phyloP scores from a whole-genome alignment of 2,797 vertebrate species.

The Oophaga sylvatica region DNA sequence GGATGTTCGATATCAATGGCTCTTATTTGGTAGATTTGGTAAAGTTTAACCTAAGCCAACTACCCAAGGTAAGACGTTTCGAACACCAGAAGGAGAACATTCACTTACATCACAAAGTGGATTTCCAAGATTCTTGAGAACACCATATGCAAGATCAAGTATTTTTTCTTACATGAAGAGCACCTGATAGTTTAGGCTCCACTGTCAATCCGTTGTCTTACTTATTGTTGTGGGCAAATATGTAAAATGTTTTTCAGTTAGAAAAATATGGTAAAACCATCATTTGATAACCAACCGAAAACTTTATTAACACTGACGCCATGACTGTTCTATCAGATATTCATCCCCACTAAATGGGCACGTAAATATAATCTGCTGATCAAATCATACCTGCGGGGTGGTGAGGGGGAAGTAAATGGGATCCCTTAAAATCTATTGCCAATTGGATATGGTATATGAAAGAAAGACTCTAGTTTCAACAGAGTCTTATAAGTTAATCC shows the following conservation, averaged over 20 bases:
- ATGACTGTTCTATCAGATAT: no score
- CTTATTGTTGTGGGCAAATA: no score
- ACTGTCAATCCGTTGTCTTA: background rate
- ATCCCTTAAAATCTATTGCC: background rate
- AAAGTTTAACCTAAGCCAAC: background rate
- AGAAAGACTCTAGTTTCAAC: background rate
- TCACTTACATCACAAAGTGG: no score
- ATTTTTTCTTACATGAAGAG: background rate
- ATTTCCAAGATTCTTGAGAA: background rate
- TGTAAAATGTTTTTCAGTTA: no score
- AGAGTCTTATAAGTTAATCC: background rate
- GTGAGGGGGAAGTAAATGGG: background rate
- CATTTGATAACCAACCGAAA: no score
- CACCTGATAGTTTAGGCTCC: background rate
- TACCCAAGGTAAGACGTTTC: background rate
- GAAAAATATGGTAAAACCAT: no score
- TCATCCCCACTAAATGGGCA: background rate
- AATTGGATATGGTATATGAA: background rate
- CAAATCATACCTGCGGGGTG: background rate
- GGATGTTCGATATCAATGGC: no score
- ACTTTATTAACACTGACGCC: no score
- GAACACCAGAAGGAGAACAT: background rate
- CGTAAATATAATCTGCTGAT: background rate
- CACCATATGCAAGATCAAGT: background rate
- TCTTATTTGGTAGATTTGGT: background rate